Percentiles rank a stretch among this genome's conserved stretches.
Evolutionary conservation across 2,888 invertebrate genomes (phyloP).

Genomic region (Antheraea assamensis): DNA sequence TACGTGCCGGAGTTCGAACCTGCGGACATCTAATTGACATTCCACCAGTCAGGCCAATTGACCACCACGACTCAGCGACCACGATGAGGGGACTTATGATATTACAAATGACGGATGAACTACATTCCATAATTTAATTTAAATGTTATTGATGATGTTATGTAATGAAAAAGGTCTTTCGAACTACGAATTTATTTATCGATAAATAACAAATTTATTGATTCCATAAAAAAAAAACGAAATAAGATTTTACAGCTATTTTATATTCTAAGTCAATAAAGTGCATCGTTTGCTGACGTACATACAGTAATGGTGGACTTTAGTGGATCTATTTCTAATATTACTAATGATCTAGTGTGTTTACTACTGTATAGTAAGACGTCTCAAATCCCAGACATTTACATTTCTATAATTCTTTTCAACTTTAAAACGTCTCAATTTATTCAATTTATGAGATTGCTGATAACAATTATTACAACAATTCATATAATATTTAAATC

Average conservation of each 20-base stretch:
- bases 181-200: not conserved
- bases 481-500: not conserved
- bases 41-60: too few species aligned
- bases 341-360: not conserved
- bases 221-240: not conserved
- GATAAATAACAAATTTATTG: not conserved
- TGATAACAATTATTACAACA: not conserved
- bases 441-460: too few species aligned
- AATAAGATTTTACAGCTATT: not conserved
- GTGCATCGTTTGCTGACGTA: not conserved
- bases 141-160: too few species aligned
- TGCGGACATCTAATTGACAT: too few species aligned
- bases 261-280: not conserved
- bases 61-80: too few species aligned
- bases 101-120: too few species aligned
- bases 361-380: not conserved
- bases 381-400: not conserved
- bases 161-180: not conserved
- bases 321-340: constrained; percentile 2
- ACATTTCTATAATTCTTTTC: not conserved
- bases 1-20: too few species aligned
- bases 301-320: not conserved
- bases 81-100: too few species aligned
- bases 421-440: not conserved
- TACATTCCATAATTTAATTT: too few species aligned